Base-by-base conservation (phyloP, 2,113 vertebrate species). In the Psettodes erumei region DNA sequence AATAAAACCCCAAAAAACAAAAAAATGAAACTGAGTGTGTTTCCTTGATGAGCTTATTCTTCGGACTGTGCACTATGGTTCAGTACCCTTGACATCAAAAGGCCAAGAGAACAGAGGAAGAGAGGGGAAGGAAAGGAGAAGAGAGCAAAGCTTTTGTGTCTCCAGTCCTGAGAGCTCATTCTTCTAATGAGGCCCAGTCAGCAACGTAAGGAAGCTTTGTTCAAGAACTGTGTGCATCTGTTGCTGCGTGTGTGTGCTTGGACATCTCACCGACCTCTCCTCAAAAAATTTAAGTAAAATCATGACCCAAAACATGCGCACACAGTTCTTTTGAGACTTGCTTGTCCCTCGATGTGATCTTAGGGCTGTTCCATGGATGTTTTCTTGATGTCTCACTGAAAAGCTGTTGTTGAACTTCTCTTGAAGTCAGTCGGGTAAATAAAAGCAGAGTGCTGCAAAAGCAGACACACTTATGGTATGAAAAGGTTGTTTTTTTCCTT, bases 11-110 rank as follows among this genome's bases (percentile, higher is more conserved):
- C n/a, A n/a, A n/a, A 28, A 43, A 51, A 33, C 42, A 9, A 77
- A 75, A 56, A 6, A 30, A 68, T 65, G 56, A 77, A 79, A 66
- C 56, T 61, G 66, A 79, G 47, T 71, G 62, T 82, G 81, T 86
- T 40, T 79, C 84, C 62, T 72, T 84, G 85, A 92, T 88, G 86
- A 84, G 83, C 66, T 75, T 86, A 65, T 90, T 89, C 82, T 86
- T 81, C 74, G 77, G 79, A 74, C 72, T 81, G 19, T 63, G 77
- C 70, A 47, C 79, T 70, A 48, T 82, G 84, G 76, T 87, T 85
- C 87, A 84, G 72, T 81, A 85, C 89, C 81, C 88, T 92, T 88
- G 81, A 92, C 90, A 92, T 92, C 91, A 92, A 92, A 91, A 90
- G 88, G 82, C 85, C 79, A 83, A 51, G 79, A 88, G 90, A 87